A percentile compares a stretch with the other conserved stretches of the same genome.
Evolutionary conservation across 2,797 vertebrate species (phyloP).

Genomic region (Rhinatrema bivittatum): DNA sequence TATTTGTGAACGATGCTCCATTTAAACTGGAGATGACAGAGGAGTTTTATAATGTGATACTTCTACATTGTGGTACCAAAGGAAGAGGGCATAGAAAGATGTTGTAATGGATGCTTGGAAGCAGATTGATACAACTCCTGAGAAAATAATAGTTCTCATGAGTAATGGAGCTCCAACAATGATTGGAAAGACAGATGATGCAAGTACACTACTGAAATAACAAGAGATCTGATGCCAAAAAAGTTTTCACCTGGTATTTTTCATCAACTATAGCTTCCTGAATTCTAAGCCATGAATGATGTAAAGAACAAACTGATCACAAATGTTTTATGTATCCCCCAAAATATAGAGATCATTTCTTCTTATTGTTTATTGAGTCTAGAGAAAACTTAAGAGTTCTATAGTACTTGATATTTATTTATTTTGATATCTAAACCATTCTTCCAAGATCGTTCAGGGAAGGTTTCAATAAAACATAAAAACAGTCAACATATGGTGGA

Average conservation of each 20-base stretch:
- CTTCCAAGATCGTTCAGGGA: too few species aligned
- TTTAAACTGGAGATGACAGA: neutral
- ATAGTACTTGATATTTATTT: too few species aligned
- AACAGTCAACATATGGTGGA: too few species aligned
- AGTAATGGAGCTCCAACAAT: neutral
- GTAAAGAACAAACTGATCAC: neutral
- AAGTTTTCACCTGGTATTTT: neutral
- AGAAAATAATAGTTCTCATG: slow-evolving; percentile 13
- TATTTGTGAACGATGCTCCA: slow-evolving; percentile 1
- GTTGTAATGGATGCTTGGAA: slow-evolving; percentile 4
- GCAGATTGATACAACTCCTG: neutral
- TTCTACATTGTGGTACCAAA: neutral
- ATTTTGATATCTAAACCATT: too few species aligned
- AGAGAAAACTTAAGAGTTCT: too few species aligned
- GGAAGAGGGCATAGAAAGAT: neutral
- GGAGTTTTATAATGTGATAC: neutral
- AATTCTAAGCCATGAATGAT: slow-evolving; percentile 13
- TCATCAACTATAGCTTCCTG: slow-evolving; percentile 6
- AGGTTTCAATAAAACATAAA: too few species aligned
- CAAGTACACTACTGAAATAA: slow-evolving; percentile 17
- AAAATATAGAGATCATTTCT: too few species aligned
- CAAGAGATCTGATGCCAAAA: slow-evolving; percentile 17
- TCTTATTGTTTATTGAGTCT: too few species aligned
- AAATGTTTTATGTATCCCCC: too few species aligned
- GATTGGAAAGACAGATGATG: slow-evolving; percentile 16